A percentile compares a stretch with the other conserved stretches of the same genome.
phyloP scores from a whole-genome alignment of 1,140 invertebrate genomes.

The Lepidostoma basale region DNA sequence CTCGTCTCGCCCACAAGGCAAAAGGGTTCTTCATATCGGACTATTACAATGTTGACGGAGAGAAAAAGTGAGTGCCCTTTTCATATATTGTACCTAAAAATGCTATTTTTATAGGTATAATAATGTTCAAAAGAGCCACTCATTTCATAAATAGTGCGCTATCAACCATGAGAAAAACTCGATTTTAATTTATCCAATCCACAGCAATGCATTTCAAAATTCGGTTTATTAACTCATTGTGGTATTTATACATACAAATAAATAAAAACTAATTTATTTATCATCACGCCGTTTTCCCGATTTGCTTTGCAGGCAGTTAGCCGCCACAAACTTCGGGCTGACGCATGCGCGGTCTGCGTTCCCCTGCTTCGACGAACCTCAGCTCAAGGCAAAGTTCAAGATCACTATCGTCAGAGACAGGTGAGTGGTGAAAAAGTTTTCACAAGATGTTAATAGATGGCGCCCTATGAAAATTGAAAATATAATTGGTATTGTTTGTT shows the following conservation, averaged over 20 bases:
- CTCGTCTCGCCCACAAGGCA: slow-evolving; percentile 77
- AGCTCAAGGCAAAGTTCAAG: slow-evolving; percentile 91
- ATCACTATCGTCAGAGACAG: slow-evolving; percentile 84
- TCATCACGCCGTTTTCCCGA: too few relatives aligned
- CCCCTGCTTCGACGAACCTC: slow-evolving; percentile 96
- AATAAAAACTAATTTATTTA: too few relatives aligned
- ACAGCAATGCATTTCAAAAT: too few relatives aligned
- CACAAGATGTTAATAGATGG: neutral
- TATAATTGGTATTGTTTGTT: neutral
- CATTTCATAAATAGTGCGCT: too few relatives aligned
- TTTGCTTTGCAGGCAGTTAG: slow-evolving; percentile 72
- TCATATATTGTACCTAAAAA: neutral
- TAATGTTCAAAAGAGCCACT: too few relatives aligned
- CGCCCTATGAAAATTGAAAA: neutral
- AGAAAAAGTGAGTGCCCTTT: slow-evolving; percentile 72
- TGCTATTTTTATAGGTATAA: neutral
- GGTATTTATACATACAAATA: too few relatives aligned
- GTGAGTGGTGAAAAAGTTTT: slow-evolving; percentile 37
- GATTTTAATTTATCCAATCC: neutral
- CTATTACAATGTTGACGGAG: slow-evolving; percentile 75
- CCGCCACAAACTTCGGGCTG: slow-evolving; percentile 94
- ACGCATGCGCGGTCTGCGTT: slow-evolving; percentile 93
- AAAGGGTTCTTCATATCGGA: slow-evolving; percentile 93
- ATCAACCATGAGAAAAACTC: neutral
- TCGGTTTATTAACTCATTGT: too few relatives aligned